phyloP scores from a whole-genome alignment of 2,113 vertebrate species.

The Campylomormyrus tamandua region DNA sequence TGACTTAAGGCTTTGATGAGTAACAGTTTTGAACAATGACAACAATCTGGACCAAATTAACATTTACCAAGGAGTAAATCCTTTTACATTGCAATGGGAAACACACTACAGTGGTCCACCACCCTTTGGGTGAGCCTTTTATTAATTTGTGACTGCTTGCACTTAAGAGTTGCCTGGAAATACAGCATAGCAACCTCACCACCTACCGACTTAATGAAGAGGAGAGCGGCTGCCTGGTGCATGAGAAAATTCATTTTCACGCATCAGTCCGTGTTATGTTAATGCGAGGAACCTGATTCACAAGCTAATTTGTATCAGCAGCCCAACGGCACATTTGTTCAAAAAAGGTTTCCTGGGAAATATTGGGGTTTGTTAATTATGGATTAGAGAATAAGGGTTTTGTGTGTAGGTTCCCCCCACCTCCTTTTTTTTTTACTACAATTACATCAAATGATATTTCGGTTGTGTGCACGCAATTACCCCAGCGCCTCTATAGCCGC shows the following conservation, averaged over 20 bases:
- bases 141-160: background rate
- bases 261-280: background rate
- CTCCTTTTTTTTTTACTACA: background rate
- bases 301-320: conserved; percentile 7
- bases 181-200: background rate
- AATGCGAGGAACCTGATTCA: background rate
- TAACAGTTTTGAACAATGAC: background rate
- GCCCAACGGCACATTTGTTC: conserved; percentile 5
- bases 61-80: background rate
- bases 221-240: background rate
- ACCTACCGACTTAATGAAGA: background rate
- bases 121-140: background rate
- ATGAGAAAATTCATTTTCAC: background rate
- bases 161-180: background rate
- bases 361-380: background rate
- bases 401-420: background rate
- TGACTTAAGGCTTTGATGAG: background rate
- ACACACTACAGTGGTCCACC: background rate
- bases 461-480: background rate
- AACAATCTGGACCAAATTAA: background rate
- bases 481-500: background rate
- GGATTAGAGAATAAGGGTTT: background rate
- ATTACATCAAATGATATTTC: conserved; percentile 9
- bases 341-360: conserved; percentile 9
- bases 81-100: background rate